Evolutionary conservation across 2,888 invertebrate species (phyloP).

Genomic region (Sepioteuthis lessoniana): DNA sequence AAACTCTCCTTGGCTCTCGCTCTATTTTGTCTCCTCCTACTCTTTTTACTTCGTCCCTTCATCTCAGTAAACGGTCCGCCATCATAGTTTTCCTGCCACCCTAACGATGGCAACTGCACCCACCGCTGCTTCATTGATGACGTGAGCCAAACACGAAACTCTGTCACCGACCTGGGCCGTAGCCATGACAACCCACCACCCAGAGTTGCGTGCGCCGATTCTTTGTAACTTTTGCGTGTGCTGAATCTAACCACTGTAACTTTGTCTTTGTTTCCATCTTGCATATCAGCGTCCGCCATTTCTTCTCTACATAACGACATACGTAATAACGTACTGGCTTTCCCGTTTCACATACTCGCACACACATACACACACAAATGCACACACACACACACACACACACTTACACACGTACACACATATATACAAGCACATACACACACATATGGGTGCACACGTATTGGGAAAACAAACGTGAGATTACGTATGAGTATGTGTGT

Average conservation of each 20-base stretch:
- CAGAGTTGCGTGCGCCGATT: slow-evolving; percentile 18
- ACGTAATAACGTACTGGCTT: background rate
- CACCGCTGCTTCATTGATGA: background rate
- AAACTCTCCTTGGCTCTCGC: background rate
- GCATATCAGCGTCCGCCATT: background rate
- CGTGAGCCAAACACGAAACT: background rate
- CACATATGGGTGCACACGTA: background rate
- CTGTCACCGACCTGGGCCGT: slow-evolving; percentile 33
- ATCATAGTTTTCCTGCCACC: background rate
- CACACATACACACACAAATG: no score
- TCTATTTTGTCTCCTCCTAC: background rate
- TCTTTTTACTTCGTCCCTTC: background rate
- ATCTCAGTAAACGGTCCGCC: background rate
- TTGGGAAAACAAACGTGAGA: no score
- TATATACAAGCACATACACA: no score
- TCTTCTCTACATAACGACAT: background rate
- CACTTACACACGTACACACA: no score
- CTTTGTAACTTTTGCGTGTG: background rate
- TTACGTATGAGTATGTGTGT: no score
- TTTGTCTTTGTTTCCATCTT: slow-evolving; percentile 2
- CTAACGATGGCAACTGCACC: background rate
- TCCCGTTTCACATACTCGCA: background rate
- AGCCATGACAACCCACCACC: slow-evolving; percentile 33
- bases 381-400: no score
- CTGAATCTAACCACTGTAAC: background rate